Conservation (phyloP, 2,888 invertebrate species). For the Ennomos fuscantarius region DNA sequence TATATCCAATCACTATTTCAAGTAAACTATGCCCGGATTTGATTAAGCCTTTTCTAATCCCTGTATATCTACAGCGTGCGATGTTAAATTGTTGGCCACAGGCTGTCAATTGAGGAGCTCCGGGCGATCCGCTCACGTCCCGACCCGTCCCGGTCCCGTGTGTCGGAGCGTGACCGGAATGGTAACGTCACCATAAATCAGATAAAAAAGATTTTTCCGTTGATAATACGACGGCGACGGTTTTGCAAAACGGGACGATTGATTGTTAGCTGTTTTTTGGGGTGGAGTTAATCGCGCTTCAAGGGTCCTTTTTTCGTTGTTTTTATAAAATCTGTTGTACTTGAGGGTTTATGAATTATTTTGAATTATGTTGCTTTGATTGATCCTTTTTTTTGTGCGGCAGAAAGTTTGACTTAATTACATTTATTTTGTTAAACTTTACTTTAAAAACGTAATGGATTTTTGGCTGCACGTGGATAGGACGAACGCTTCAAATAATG, state of each 20-base stretch:
- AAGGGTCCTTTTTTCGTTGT: neutral
- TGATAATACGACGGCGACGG: slow-evolving; percentile 36
- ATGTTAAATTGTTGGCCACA: slow-evolving; percentile 39
- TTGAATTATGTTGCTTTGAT: no score
- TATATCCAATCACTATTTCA: neutral
- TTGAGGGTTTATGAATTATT: no score
- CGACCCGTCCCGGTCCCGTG: slow-evolving; percentile 31
- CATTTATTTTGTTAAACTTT: no score
- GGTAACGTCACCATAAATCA: slow-evolving; percentile 53
- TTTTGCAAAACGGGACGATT: slow-evolving; percentile 32
- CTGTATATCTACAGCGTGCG: slow-evolving; percentile 8
- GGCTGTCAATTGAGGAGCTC: slow-evolving; percentile 46
- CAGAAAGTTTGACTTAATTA: no score
- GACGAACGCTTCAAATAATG: no score
- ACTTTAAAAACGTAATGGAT: no score
- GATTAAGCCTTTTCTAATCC: slow-evolving; percentile 46
- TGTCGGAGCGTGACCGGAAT: slow-evolving; percentile 53
- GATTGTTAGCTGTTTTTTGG: slow-evolving; percentile 20
- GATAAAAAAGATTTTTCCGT: slow-evolving; percentile 49
- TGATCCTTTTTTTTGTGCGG: no score
- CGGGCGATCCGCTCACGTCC: slow-evolving; percentile 34
- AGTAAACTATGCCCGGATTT: slow-evolving; percentile 23
- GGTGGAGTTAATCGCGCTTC: neutral
- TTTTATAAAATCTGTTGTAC: neutral
- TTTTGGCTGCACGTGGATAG: no score